Base-by-base conservation (phyloP, 2,888 invertebrate genomes). In the Xanthia togata region DNA sequence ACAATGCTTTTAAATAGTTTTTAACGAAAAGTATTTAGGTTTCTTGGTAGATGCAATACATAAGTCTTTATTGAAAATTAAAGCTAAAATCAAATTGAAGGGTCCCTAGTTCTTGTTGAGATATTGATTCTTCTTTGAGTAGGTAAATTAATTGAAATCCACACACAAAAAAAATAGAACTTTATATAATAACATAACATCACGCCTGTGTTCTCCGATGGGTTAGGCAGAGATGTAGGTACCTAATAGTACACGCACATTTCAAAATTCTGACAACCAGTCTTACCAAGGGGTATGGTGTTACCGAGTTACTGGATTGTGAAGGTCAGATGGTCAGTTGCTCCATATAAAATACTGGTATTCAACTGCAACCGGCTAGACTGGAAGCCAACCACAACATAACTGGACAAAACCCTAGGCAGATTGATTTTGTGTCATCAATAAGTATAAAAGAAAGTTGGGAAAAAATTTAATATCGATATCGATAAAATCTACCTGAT, bases 401-500 rank as follows among this genome's bases (percentile, higher is more conserved):
- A 2, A 41, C 11, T 41, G 1, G 41, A 1, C 9, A 41, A 41
- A 41, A 41, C 11, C 41, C 41, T 41, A 41, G 41, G 41, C 41
- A 41, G 9, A 41, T 41, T 41, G 41, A 41, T 41, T 11, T 41
- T 41, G 41, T 11, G 14, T 17, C 41, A 53, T 17, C 1, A 60
- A 77, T 53, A 71, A 70, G 4, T 35, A 26, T 53, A 38, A 47
- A 74, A 55, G 50, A 17, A 23, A 44, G 11, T n/a, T 38, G 12
- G 26, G 44, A 55, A 68, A 53, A 57, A 41, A 31, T 31, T 5
- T 2, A 67, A 65, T 55, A 90, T 91, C 91, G 90, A 91, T 87
- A 88, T 92, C 91, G 90, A 90, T 87, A 88, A 86, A 84, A 65
- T 6, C 41, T 64, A 69, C 67, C 70, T 41, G 65, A 64, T 53